A percentile compares a stretch with the other conserved stretches of the same genome.
phyloP scores from a whole-genome alignment of 1,140 invertebrate species.

The Diachasma alloeum region DNA sequence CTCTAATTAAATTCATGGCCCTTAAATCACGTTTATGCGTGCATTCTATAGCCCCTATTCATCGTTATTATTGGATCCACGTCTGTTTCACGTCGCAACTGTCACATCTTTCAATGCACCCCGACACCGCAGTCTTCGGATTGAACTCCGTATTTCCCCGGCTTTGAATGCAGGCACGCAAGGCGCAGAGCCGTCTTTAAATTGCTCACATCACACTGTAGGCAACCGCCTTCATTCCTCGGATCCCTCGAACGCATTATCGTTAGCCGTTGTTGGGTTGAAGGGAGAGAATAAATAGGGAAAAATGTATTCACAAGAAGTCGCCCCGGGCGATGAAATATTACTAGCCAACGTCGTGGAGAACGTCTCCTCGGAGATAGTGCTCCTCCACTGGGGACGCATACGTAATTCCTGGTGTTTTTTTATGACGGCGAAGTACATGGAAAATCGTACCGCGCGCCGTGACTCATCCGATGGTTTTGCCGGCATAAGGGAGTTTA shows the following conservation, averaged over 20 bases:
- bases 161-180: not conserved
- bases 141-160: not conserved
- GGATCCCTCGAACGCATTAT: not conserved
- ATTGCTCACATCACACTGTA: not conserved
- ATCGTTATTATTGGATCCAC: slow-evolving; percentile 1
- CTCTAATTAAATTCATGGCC: not conserved
- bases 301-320: not conserved
- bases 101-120: not conserved
- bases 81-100: not conserved
- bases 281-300: not conserved
- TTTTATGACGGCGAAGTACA: not conserved
- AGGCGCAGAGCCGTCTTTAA: not conserved
- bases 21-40: not conserved
- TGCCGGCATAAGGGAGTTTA: not conserved
- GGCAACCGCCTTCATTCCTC: not conserved
- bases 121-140: not conserved
- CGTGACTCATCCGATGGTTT: not conserved
- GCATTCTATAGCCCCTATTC: not conserved
- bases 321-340: not conserved
- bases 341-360: not conserved
- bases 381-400: not conserved
- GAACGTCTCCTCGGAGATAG: not conserved
- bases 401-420: not conserved
- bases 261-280: not conserved
- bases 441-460: not conserved